Evolutionary conservation across 2,797 vertebrate species (phyloP), one percentile per base, ranked within the genome.

Genomic region (Champsocephalus gunnari): DNA sequence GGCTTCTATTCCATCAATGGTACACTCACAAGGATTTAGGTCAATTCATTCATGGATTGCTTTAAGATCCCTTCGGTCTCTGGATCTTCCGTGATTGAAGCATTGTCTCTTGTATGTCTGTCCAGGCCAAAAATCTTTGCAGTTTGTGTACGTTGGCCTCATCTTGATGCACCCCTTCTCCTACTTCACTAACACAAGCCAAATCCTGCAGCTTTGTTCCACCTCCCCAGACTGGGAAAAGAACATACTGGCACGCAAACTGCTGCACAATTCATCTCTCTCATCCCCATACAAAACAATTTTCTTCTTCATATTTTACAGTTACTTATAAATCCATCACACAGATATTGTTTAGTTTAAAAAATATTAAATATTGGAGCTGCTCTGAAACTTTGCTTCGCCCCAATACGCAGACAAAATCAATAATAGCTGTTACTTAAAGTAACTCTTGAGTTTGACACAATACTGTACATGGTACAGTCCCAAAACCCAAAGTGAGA

Each of bases 111-210:
- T 76, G n/a, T 59, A 50, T 55, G 54, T 75, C 44, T 55, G 54
- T 75, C 44, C 9, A 41, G 51, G 87, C 87, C 86, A 94, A 87
- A 83, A 63, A 56, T 71, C 72, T 81, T 82, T 83, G 79, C 68
- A 50, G 88, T 66, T 88, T 92, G 91, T 92, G 87, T 91, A 79
- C 76, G 84, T 93, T 93, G 92, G 91, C 88, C 49, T 79, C 80
- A 75, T 82, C 55, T 49, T 66, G 73, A 83, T 84, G 80, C 79
- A 74, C 69, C 28, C 28, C 70, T 65, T 85, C 77, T 83, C 72
- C 86, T 80, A 24, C 84, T 80, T 71, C 78, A 68, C 72, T 80
- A 77, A 69, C 78, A 41, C 64, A 2, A 13, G 74, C 83, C 83
- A 89, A 88, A 83, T 84, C 83, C 86, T 77, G 80, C 74, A 87